Evolutionary conservation across 2,797 vertebrate species (phyloP).

Genomic region (Gobionotothen gibberifrons): DNA sequence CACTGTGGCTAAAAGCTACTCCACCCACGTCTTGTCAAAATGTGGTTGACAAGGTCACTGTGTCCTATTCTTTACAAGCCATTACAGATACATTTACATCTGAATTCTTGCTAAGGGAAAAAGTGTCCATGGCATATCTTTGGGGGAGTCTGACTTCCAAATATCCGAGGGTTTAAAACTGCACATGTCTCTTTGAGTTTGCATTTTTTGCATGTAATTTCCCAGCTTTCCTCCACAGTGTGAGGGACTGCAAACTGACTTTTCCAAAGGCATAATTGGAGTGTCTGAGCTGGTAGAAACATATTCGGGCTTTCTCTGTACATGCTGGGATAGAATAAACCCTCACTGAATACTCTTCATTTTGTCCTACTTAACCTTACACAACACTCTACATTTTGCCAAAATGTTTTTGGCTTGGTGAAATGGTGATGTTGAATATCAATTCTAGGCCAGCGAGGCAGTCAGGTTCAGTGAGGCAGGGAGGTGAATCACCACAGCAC

Average conservation of each 20-base stretch:
- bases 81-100: slow-evolving; percentile 17
- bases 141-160: slow-evolving; percentile 5
- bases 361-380: slow-evolving; percentile 62
- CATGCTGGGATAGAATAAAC: slow-evolving; percentile 31
- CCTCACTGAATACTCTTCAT: slow-evolving; percentile 43
- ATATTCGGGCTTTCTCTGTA: slow-evolving; percentile 10
- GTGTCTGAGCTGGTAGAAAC: slow-evolving; percentile 17
- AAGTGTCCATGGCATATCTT: not conserved
- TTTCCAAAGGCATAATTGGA: slow-evolving; percentile 27
- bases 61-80: slow-evolving; percentile 13
- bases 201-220: not conserved
- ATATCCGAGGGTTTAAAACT: not conserved
- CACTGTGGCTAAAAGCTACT: slow-evolving; percentile 24
- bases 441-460: slow-evolving; percentile 55
- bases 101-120: slow-evolving; percentile 2
- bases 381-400: slow-evolving; percentile 57
- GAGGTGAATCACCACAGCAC: slow-evolving; percentile 64
- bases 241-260: not conserved
- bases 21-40: slow-evolving; percentile 1
- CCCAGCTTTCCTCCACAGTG: not conserved
- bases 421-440: slow-evolving; percentile 61
- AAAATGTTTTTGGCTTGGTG: slow-evolving; percentile 60
- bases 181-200: slow-evolving; percentile 1
- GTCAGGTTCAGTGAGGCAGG: slow-evolving; percentile 49
- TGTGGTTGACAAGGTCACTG: slow-evolving; percentile 30